Evolutionary conservation across 1,140 invertebrate species (phyloP), one percentile per base, ranked within the genome.

Genomic region (Sycobia sp.): DNA sequence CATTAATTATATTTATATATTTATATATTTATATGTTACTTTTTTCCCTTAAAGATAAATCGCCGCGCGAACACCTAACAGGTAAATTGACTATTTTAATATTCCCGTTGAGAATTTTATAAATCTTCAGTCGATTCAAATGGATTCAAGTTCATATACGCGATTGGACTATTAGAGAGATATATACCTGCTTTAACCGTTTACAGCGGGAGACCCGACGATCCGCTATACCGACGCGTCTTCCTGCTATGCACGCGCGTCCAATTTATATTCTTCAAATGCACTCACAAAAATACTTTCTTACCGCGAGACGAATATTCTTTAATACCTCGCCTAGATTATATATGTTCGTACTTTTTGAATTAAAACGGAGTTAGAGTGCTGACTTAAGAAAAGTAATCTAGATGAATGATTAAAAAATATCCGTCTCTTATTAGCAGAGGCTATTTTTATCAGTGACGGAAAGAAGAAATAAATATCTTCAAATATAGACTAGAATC

Each of bases 61-160:
- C 62, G 65, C 70, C 66, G 60, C 67, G 65, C 67, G 65, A 66
- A 73, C 71, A 70, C 71, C 76, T 79, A 78, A 77, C 67, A 73
- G 68, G 72, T 79, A 77, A 81, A 81, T 81, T 80, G 79, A 81
- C 79, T 81, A 80, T 79, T 73, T 65, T 74, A 76, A 78, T 72
- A 76, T 75, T 81, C 70, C 72, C 72, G 67, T 76, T 73, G 73
- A 76, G 73, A 79, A 75, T 78, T 77, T 80, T 79, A 77, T 72
- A 78, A 74, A 73, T 81, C 36, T 51, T 56, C 76, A 79, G 76
- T 79, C 76, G 76, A 72, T 69, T 74, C 62, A 67, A 70, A 67
- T 71, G 66, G 62, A 71, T 65, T 70, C 54, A 67, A 68, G 13
- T 32, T 34, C 1, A 41, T 38, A 50, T 32, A 23, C 14, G 34